Base-by-base conservation (phyloP, 2,888 invertebrate genomes). In the Poecilus cupreus region DNA sequence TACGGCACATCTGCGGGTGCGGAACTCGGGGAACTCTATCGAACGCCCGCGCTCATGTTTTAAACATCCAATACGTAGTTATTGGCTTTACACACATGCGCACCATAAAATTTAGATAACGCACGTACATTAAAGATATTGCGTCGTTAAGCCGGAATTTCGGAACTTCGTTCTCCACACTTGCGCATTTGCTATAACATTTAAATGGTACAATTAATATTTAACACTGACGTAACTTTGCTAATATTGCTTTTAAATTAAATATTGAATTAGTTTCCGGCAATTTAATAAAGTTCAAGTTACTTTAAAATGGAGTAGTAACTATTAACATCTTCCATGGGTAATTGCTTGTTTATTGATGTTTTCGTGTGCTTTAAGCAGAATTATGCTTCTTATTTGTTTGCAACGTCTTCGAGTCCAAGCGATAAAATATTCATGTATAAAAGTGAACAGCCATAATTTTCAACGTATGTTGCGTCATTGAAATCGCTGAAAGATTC, bases 41-140 rank as follows among this genome's bases (percentile, higher is more conserved):
- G 79, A 68, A 70, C 79, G 43, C 46, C 60, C 64, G 18, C 16
- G 64, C 75, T 81, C 81, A 81, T 81, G 81, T 81, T 81, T 81
- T 46, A 81, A 75, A 81, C 81, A 81, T 75, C 80, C 80, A 80
- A 80, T 80, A 80, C 80, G 72, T 80, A 72, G 80, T 80, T 80
- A 80, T 80, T 80, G 80, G 54, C 80, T 80, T 57, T 80, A 68
- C 70, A 79, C 68, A 79, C 79, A 79, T 70, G 70, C 70, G 39
- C 70, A 54, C 64, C 64, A 81, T 81, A 75, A 75, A 81, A 75
- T 81, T 60, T 75, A 81, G 75, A 81, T 81, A 75, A 75, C 74
- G 75, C 57, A 74, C 57, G 80, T 80, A 54, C 80, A 80, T 81
- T 81, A 81, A 75, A 75, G 74, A 75, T 81, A 81, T 81, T 81